Base-by-base conservation (phyloP, 2,888 invertebrate genomes). In the Plebejus melissa region DNA sequence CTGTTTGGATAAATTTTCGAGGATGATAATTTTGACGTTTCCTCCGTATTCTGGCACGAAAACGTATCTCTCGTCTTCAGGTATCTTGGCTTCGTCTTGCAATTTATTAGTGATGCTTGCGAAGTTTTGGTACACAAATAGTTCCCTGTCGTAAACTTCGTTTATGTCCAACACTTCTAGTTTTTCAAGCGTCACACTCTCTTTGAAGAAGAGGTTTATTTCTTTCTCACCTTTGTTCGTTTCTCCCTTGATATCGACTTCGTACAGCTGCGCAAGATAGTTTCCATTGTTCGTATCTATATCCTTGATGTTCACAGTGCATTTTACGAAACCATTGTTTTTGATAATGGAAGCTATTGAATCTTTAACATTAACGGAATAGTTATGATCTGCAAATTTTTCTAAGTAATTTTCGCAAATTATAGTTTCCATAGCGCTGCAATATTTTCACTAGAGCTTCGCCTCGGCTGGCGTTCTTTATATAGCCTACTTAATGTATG, bases 191-290 rank as follows among this genome's bases (percentile, higher is more conserved):
- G 79, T 77, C 3, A 81, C 76, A 22, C 82, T 81, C 16, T 80
- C 80, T 79, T 90, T 90, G 2, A 87, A 77, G 69, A 89, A 89
- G 16, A 90, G 74, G 41, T 85, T 81, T 0, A 82, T 82, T 80
- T 84, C 84, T 77, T 86, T 84, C 2, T 81, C 74, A 0, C 84
- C 85, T 13, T 71, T 41, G 3, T 54, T 16, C 1, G 28, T 72
- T 75, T 38, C 70, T 4, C 38, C 70, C 16, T 57, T 41, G 32
- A 75, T 58, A 75, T 75, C 16, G 16, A 75, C 75, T 75, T 71
- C 75, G 16, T 41, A 70, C 5, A 75, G 28, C 57, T 28, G 41
- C 1, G 57, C 75, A 28, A 75, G 32, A 58, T 46, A 75, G 58
- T 75, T 75, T 4, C 70, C 75, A 28, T 58, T 58, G 38, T 71